Base-by-base conservation (phyloP, 2,888 invertebrate genomes). In the Onthophagus sagittarius region DNA sequence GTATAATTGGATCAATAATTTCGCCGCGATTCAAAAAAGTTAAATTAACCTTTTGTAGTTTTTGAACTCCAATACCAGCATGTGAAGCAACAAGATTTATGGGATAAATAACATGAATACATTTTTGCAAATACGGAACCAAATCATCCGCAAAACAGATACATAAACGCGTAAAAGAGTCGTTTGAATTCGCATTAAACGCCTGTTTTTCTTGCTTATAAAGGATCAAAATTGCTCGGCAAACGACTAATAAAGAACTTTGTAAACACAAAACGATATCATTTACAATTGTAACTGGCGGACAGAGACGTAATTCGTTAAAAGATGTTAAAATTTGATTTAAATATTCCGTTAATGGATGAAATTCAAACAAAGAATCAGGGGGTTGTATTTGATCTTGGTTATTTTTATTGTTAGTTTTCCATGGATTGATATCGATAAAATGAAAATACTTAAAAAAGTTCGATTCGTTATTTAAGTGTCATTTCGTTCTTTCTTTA, bases 311-410 rank as follows among this genome's bases (percentile, higher is more conserved):
- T 74, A 97, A 87, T 75, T 94, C 93, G 84, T 98, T 98, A 69
- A 98, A 89, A 15, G 92, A 90, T 33, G 89, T 89, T 78, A 97
- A 86, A 77, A 97, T 86, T 69, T 94, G 92, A 86, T 98, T 98
- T 82, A 95, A 94, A 83, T 94, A 94, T 80, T 94, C 93, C 0
- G 97, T 97, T 76, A 98, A 86, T 0, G 97, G 97, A 84, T 93
- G 93, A 83, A 94, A 97, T 83, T 97, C 95, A 33, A 97, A 85
- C 71, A 98, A 86, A 71, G 90, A 90, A 80, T 94, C 93, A 0
- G 97, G 96, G 6, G 97, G 96, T 23, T 90, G 89, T 70, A 88
- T 84, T 0, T 85, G 84, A 78, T 89, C 87, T 71, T 86, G 85
- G 73, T 82, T 86, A 7, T 53, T 23, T 23, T 23, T 23, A 3